Base-by-base conservation (phyloP, 2,888 invertebrate genomes). In the Alcis repandata region DNA sequence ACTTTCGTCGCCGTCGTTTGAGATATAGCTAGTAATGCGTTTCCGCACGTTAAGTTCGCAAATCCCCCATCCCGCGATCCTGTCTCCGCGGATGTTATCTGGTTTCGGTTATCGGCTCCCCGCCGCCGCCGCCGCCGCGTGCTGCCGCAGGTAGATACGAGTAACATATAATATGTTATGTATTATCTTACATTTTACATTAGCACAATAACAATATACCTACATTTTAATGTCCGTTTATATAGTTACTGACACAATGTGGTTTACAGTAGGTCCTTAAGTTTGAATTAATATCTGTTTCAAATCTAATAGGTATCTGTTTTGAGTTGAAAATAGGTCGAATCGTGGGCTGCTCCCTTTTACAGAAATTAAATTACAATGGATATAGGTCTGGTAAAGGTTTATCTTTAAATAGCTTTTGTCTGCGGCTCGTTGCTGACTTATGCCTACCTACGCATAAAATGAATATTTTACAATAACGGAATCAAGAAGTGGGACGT, bases 61-160 rank as follows among this genome's bases (percentile, higher is more conserved):
- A 52, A 59, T 59, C 51, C 59, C 13, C 43, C 43, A 41, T 33
- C 19, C 17, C 45, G 33, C 36, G 52, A 53, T 22, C 22, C 52
- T 45, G 60, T 46, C 60, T 46, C 33, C 45, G 52, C 38, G 45
- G 52, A 45, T 52, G 59, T 45, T 51, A 45, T 59, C 59, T n/a
- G 41, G 20, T 17, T 19, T 6, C 9, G 6, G 52, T 36, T 33
- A 41, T 51, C 59, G 33, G 41, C 27, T 33, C 19, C 20, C 33
- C 32, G 27, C 19, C 32, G n/a, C 46, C 46, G 45, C 11, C 33
- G 49, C 49, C 49, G 32, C 2, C 40, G 22, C 38, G 13, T 7
- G 17, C 46, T 2, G 4, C 27, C 48, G 40, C 48, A 15, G 48
- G 48, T 40, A n/a, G n/a, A n/a, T n/a, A n/a, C n/a, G n/a, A n/a